These are phyloP conservation scores for Cryptotis parvus DNA, from an alignment of 2,113 vertebrate species.

Conservation along the genomic window DNA sequence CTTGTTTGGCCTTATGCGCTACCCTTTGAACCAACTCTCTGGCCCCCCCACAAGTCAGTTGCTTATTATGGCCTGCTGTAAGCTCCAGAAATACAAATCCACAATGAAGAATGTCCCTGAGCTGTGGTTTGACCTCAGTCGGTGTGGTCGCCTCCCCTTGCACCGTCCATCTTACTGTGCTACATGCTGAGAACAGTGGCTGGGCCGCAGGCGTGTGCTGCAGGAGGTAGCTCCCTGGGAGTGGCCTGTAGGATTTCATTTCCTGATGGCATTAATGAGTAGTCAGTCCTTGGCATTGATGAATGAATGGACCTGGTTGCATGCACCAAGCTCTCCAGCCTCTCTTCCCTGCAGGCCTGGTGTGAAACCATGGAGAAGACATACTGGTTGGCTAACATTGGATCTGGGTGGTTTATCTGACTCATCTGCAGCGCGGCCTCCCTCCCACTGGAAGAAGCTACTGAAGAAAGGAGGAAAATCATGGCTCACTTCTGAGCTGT, in stretches of 20 bases:
- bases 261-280: background rate
- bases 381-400: background rate
- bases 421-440: background rate
- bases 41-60: background rate
- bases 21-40: no score
- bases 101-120: background rate
- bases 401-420: no score
- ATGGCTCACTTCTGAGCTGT: accelerated
- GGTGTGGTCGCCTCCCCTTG: background rate
- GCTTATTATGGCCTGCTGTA: background rate
- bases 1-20: background rate
- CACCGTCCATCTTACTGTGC: background rate
- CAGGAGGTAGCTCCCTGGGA: background rate
- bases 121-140: background rate
- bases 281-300: no score
- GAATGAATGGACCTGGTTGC: no score
- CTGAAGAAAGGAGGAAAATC: background rate
- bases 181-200: background rate
- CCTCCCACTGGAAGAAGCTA: background rate
- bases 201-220: background rate
- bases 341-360: background rate
- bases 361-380: background rate
- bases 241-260: background rate
- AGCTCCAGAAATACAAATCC: background rate
- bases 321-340: background rate